These are phyloP conservation scores for Hydrocynus forskahlii DNA, from an alignment of 2,797 vertebrate genomes.

Conservation along the genomic window DNA sequence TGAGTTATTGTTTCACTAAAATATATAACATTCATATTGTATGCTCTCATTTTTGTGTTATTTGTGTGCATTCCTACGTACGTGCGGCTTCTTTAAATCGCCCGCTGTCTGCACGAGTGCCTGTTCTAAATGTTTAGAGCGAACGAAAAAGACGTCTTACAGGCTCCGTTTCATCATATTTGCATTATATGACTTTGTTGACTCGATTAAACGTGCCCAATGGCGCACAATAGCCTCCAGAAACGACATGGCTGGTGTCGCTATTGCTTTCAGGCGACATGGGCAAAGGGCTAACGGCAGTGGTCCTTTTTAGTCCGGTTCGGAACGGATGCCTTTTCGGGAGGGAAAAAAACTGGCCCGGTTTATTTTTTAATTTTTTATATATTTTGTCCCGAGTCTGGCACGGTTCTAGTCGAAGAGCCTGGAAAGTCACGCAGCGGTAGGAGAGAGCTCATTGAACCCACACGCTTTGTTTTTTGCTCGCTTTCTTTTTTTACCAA, in stretches of 20 bases:
- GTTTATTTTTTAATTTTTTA: slow-evolving; percentile 14
- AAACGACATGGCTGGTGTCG: not conserved
- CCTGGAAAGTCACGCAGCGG: slow-evolving; percentile 64
- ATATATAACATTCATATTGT: not conserved
- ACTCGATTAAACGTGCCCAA: not conserved
- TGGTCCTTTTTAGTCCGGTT: slow-evolving; percentile 12
- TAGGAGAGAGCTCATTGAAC: slow-evolving; percentile 39
- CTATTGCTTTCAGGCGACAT: not conserved
- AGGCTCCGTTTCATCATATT: not conserved
- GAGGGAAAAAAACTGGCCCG: slow-evolving; percentile 73
- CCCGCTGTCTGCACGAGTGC: slow-evolving; percentile 64
- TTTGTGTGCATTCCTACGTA: not conserved
- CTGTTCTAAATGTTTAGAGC: slow-evolving; percentile 59
- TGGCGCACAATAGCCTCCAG: not conserved
- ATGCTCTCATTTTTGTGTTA: too few relatives aligned
- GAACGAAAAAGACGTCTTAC: not conserved
- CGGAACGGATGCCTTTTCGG: slow-evolving; percentile 76
- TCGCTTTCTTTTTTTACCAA: not conserved
- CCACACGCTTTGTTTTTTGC: not conserved
- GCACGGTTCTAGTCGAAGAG: slow-evolving; percentile 68
- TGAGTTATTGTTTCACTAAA: too few relatives aligned
- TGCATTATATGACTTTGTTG: too few relatives aligned
- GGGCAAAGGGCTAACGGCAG: not conserved
- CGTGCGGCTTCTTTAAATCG: slow-evolving; percentile 56
- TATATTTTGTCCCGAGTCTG: slow-evolving; percentile 78